A percentile compares a stretch with the other conserved stretches of the same genome.
Conservation (phyloP, 2,888 invertebrate species). For the Ochropleura leucogaster region DNA sequence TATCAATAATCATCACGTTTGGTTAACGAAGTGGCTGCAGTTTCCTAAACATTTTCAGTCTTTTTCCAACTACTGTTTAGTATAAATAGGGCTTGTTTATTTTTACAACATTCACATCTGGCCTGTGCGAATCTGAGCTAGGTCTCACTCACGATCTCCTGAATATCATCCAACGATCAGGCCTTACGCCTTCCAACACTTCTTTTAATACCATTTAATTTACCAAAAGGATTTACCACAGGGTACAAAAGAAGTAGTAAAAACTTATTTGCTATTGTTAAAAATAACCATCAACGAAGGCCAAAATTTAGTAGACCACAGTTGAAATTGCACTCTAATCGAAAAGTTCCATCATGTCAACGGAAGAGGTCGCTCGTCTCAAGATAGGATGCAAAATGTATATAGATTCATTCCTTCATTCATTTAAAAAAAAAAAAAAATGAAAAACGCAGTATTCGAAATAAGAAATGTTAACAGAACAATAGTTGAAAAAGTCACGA, state of each 20-base stretch:
- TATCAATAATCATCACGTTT: neutral
- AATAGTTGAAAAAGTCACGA: slow-evolving; percentile 33
- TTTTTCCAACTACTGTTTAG: neutral
- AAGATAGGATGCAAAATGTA: neutral
- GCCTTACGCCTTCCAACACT: neutral
- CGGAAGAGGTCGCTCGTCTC: neutral
- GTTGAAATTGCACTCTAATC: neutral
- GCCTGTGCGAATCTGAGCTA: neutral
- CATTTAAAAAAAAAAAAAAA: neutral
- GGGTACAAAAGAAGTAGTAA: no score
- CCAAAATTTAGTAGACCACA: neutral
- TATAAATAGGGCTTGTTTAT: no score
- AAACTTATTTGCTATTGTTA: no score
- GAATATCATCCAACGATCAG: neutral
- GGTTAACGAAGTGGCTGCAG: neutral
- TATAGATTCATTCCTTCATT: neutral
- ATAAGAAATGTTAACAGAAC: neutral
- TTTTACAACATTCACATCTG: neutral
- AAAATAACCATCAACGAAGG: neutral
- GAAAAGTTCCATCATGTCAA: neutral
- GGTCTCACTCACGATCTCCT: neutral
- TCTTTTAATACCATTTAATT: neutral
- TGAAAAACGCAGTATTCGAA: neutral
- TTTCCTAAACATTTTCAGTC: neutral
- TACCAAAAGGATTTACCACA: no score